phyloP scores from a whole-genome alignment of 2,888 invertebrate species.

The Xylocampa areola region DNA sequence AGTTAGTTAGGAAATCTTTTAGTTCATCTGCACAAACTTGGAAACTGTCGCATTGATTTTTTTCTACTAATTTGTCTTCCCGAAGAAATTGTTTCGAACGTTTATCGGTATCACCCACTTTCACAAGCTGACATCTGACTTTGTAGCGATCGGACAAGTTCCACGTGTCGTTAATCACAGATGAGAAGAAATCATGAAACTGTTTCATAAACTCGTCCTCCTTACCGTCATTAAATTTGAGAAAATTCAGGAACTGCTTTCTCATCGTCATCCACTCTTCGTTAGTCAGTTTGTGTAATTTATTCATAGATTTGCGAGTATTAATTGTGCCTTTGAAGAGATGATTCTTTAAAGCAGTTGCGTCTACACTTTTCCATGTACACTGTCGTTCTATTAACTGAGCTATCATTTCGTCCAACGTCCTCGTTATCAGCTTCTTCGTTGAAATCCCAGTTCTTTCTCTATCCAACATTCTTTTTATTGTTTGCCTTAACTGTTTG shows the following conservation, averaged over 20 bases:
- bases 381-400: slow-evolving; percentile 69
- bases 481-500: slow-evolving; percentile 69
- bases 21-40: slow-evolving; percentile 75
- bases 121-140: slow-evolving; percentile 65
- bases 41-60: slow-evolving; percentile 61
- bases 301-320: slow-evolving; percentile 13
- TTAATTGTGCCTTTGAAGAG: slow-evolving; percentile 27
- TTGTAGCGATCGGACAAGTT: slow-evolving; percentile 62
- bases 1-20: slow-evolving; percentile 64
- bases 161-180: slow-evolving; percentile 60
- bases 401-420: slow-evolving; percentile 73
- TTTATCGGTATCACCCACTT: slow-evolving; percentile 30
- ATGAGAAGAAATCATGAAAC: slow-evolving; percentile 64
- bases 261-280: slow-evolving; percentile 62
- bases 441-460: slow-evolving; percentile 70
- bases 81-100: background rate
- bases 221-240: slow-evolving; percentile 32
- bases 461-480: slow-evolving; percentile 64
- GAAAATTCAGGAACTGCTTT: slow-evolving; percentile 47
- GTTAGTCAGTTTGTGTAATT: slow-evolving; percentile 42
- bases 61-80: slow-evolving; percentile 14
- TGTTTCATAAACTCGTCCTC: slow-evolving; percentile 59
- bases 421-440: slow-evolving; percentile 65
- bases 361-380: slow-evolving; percentile 55
- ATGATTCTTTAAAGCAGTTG: slow-evolving; percentile 1